A percentile compares a stretch with the other conserved stretches of the same genome.
Evolutionary conservation across 92 coral and sea anemone species (phyloP).

Genomic region (Paramuricea clavata): DNA sequence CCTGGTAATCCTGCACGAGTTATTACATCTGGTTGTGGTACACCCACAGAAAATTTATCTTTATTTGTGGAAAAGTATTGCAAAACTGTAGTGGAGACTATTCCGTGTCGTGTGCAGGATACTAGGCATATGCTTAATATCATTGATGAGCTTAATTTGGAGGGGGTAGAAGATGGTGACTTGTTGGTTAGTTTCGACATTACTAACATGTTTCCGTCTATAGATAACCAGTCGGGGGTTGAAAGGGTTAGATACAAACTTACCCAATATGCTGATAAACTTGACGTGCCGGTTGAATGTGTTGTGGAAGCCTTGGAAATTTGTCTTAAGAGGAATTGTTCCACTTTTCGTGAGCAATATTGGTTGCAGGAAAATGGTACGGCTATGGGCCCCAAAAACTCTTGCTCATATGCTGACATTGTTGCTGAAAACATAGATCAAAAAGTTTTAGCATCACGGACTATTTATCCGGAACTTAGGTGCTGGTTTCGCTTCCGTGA

Average conservation of each 20-base stretch:
- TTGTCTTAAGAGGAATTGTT: background rate
- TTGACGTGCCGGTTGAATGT: constrained; percentile 3
- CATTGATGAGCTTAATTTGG: background rate
- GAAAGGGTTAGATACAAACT: background rate
- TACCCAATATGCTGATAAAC: background rate
- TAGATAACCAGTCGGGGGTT: background rate
- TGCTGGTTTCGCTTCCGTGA: constrained; percentile 8
- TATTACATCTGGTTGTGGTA: constrained; percentile 23
- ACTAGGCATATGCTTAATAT: background rate
- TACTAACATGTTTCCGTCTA: constrained; percentile 32
- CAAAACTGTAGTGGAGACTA: background rate
- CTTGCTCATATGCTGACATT: constrained; percentile 18
- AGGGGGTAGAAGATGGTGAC: background rate
- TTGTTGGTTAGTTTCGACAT: constrained; percentile 19
- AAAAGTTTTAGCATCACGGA: background rate
- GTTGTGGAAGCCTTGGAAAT: constrained; percentile 12
- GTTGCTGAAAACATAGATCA: background rate
- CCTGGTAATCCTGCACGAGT: constrained; percentile 7
- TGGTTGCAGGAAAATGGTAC: background rate
- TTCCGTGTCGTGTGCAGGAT: background rate
- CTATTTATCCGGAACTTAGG: background rate
- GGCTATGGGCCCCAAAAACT: constrained; percentile 29
- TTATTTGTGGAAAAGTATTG: constrained; percentile 21
- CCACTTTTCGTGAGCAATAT: background rate
- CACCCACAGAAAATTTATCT: constrained; percentile 20